Conservation (phyloP, 1,140 invertebrate species). For the Phortica variegata region DNA sequence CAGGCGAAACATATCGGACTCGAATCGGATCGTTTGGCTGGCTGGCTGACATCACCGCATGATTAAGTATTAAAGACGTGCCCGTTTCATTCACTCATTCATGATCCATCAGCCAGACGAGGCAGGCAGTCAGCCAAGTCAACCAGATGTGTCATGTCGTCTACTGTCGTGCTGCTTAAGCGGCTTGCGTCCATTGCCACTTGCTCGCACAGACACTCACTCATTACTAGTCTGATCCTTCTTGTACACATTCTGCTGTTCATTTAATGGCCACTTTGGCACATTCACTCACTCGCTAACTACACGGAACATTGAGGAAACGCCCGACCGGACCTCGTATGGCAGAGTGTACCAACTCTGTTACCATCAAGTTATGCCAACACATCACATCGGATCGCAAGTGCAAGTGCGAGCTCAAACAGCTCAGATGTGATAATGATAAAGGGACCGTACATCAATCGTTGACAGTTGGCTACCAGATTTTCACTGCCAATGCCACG, state of each 20-base stretch:
- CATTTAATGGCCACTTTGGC: no score
- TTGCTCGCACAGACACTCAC: no score
- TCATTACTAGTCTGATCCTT: no score
- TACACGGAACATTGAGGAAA: no score
- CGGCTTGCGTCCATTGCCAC: slow-evolving; percentile 27
- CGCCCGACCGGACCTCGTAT: no score
- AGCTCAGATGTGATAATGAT: slow-evolving; percentile 54
- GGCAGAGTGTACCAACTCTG: no score
- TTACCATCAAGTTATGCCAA: no score
- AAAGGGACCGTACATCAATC: slow-evolving; percentile 56
- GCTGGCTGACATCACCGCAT: neutral
- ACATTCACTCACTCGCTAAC: no score
- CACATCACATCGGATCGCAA: no score
- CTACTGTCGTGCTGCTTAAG: slow-evolving; percentile 50
- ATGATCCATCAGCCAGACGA: neutral
- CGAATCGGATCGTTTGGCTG: slow-evolving; percentile 6
- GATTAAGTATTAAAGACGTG: neutral
- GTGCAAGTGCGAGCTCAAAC: slow-evolving; percentile 8
- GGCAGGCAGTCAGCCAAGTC: neutral
- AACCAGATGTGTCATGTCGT: slow-evolving; percentile 30
- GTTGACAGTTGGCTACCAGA: slow-evolving; percentile 56
- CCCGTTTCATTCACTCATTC: neutral
- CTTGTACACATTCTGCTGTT: no score
- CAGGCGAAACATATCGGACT: slow-evolving; percentile 6
- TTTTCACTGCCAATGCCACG: no score